These are phyloP conservation scores for Dolichoris vasculosae DNA, from an alignment of 1,140 invertebrate genomes.

Conservation along the genomic window DNA sequence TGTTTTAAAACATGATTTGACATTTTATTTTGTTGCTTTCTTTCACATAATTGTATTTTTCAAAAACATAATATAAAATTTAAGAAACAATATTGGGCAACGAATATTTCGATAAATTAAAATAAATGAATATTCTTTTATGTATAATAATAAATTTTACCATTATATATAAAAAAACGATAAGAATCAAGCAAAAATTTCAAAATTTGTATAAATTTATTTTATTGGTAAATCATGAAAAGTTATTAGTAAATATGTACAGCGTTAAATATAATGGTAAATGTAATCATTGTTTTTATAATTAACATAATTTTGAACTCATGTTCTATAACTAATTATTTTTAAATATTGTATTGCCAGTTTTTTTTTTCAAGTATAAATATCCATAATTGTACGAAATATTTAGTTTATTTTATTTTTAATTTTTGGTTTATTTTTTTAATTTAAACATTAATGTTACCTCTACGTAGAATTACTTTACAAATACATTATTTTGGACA, in stretches of 20 bases:
- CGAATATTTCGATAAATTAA: background rate
- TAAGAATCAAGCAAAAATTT: background rate
- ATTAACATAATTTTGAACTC: background rate
- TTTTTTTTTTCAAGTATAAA: background rate
- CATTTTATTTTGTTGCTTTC: background rate
- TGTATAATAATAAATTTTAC: background rate
- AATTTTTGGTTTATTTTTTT: background rate
- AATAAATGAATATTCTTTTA: background rate
- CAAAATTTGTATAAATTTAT: background rate
- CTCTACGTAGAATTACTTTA: background rate
- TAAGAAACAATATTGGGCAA: background rate
- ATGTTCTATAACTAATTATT: background rate
- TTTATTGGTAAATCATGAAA: background rate
- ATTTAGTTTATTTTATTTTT: background rate
- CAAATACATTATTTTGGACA: background rate
- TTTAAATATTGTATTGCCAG: background rate
- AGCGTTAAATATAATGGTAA: background rate
- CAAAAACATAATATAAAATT: background rate
- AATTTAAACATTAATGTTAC: background rate
- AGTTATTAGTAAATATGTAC: background rate
- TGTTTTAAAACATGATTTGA: background rate
- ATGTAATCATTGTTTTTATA: constrained; percentile 1
- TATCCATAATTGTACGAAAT: background rate
- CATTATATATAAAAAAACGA: background rate
- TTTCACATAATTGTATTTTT: too few species aligned